Evolutionary conservation across 2,797 vertebrate genomes (phyloP).

Genomic region (Sternotherus odoratus): DNA sequence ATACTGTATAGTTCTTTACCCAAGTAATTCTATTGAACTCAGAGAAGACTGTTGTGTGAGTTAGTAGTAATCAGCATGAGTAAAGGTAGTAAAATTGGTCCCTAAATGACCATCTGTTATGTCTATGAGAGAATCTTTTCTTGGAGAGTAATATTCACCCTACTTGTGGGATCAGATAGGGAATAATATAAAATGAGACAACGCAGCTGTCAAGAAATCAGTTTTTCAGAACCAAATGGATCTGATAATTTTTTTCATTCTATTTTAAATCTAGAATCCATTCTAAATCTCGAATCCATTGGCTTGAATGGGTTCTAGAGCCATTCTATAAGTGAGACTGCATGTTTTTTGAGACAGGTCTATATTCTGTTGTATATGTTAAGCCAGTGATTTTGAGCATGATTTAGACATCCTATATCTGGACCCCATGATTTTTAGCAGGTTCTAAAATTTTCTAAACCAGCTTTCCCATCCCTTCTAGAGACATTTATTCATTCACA

Average conservation of each 20-base stretch:
- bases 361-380: not conserved
- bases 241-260: not conserved
- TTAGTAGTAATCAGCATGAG: conserved; percentile 51
- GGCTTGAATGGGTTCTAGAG: not conserved
- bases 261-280: conserved; percentile 2
- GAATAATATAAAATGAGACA: not conserved
- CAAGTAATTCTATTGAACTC: conserved; percentile 18
- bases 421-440: not conserved
- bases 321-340: not conserved
- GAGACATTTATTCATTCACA: not conserved
- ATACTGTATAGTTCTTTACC: not conserved
- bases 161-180: not conserved
- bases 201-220: not conserved
- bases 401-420: not conserved
- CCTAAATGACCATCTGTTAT: conserved; percentile 35
- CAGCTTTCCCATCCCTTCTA: not conserved
- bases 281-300: not conserved
- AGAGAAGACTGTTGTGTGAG: conserved; percentile 13
- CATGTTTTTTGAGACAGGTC: not conserved
- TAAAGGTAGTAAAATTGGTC: conserved; percentile 1
- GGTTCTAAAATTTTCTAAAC: not conserved
- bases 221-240: conserved; percentile 5
- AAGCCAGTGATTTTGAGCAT: not conserved
- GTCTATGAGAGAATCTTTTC: not conserved
- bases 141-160: not conserved